phyloP scores from a whole-genome alignment of 2,888 invertebrate species.

The Leptarthrus brevirostris region DNA sequence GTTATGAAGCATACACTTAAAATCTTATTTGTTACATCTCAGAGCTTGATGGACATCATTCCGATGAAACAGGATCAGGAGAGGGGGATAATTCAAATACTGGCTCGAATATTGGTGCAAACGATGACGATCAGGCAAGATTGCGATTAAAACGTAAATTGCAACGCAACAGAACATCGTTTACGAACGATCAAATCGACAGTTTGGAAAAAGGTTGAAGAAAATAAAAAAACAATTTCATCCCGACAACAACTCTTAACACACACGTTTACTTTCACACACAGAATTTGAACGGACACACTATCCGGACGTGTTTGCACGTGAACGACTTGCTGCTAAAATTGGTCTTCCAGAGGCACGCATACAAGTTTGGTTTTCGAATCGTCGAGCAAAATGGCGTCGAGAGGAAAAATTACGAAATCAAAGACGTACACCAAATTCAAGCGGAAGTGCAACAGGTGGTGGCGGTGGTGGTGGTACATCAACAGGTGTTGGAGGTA shows the following conservation, averaged over 20 bases:
- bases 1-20: too few relatives aligned
- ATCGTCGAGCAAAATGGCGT: constrained; percentile 98
- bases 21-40: too few relatives aligned
- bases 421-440: constrained; percentile 75
- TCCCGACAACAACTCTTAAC: background rate
- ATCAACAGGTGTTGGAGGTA: constrained; percentile 65
- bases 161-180: constrained; percentile 96
- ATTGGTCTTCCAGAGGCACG: constrained; percentile 98
- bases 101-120: constrained; percentile 81
- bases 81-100: constrained; percentile 84
- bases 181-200: constrained; percentile 99
- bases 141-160: constrained; percentile 94
- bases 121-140: constrained; percentile 87
- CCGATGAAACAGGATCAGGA: constrained; percentile 88
- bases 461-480: constrained; percentile 46
- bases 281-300: constrained; percentile 97
- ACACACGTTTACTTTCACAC: background rate
- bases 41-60: constrained; percentile 69
- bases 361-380: constrained; percentile 99
- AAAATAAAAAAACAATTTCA: too few relatives aligned
- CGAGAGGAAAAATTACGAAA: constrained; percentile 98
- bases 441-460: constrained; percentile 60
- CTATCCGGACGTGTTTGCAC: constrained; percentile 96
- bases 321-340: constrained; percentile 95
- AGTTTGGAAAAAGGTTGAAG: constrained; percentile 96